Evolutionary conservation across 2,888 invertebrate species (phyloP).

Genomic region (Acrobasis repandana): DNA sequence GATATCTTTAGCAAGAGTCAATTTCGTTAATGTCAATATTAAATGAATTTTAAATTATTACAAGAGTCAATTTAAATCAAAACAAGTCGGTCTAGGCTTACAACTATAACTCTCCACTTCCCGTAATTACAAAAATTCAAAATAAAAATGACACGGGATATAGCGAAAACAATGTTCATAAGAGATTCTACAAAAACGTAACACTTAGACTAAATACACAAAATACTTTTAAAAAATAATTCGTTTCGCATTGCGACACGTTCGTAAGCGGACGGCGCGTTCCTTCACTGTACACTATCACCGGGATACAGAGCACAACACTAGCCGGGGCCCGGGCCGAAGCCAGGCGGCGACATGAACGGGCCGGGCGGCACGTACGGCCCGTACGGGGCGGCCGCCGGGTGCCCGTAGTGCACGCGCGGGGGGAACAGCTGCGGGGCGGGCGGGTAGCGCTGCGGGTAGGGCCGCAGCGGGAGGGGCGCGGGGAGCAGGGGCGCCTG

Average conservation of each 20-base stretch:
- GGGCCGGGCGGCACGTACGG: neutral
- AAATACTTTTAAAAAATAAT: neutral
- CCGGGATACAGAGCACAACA: neutral
- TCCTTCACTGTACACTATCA: neutral
- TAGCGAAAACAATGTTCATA: neutral
- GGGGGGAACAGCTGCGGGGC: neutral
- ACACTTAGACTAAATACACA: conserved; percentile 26
- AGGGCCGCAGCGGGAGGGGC: neutral
- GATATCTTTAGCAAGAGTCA: neutral
- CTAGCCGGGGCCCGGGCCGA: conserved; percentile 4
- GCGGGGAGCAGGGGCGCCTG: conserved; percentile 19
- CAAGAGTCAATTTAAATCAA: neutral
- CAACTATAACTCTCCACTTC: too few species aligned
- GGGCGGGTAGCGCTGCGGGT: neutral
- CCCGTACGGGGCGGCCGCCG: neutral
- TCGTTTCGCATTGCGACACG: neutral
- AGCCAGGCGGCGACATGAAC: conserved; percentile 16
- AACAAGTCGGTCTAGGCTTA: neutral
- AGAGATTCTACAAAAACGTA: conserved; percentile 12
- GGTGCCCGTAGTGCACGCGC: neutral
- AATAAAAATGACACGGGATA: conserved; percentile 6
- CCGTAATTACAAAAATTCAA: neutral
- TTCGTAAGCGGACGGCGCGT: conserved; percentile 15
- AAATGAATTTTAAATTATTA: neutral
- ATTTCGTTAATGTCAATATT: neutral